Evolutionary conservation across 2,888 invertebrate species (phyloP).

Genomic region (Dicranocentrus wangi): DNA sequence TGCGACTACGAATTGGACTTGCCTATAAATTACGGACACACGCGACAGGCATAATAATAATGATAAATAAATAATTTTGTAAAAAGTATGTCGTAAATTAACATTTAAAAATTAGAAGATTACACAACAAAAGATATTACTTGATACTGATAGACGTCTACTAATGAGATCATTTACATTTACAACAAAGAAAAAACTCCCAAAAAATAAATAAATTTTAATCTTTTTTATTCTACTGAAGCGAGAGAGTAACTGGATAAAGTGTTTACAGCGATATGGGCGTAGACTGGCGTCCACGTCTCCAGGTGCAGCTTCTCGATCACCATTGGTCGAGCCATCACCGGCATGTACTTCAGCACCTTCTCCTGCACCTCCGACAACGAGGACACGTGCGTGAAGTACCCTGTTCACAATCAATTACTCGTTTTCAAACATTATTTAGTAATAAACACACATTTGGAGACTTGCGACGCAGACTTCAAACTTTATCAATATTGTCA

Average conservation of each 20-base stretch:
- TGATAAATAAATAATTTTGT: constrained; percentile 1
- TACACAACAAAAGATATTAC: too few species aligned
- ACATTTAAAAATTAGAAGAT: too few species aligned
- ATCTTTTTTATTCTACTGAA: too few species aligned
- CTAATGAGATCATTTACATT: too few species aligned
- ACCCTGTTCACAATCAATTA: constrained; percentile 80
- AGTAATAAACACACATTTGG: too few species aligned
- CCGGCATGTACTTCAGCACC: constrained; percentile 96
- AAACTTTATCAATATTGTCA: too few species aligned
- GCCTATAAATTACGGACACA: constrained; percentile 32
- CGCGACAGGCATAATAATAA: background rate
- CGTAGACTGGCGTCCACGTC: constrained; percentile 98
- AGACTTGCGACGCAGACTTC: too few species aligned
- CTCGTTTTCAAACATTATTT: too few species aligned
- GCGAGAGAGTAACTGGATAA: background rate
- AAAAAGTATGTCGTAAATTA: too few species aligned
- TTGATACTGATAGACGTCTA: too few species aligned
- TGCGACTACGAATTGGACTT: constrained; percentile 62
- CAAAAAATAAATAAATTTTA: too few species aligned
- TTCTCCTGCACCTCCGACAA: constrained; percentile 98
- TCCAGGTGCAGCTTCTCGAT: constrained; percentile 82
- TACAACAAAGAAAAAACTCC: too few species aligned
- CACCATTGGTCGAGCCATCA: constrained; percentile 83
- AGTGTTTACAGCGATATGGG: constrained; percentile 86
- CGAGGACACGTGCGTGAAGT: constrained; percentile 96